Conservation (phyloP, 2,113 vertebrate genomes). For the Sphaerodactylus townsendi region DNA sequence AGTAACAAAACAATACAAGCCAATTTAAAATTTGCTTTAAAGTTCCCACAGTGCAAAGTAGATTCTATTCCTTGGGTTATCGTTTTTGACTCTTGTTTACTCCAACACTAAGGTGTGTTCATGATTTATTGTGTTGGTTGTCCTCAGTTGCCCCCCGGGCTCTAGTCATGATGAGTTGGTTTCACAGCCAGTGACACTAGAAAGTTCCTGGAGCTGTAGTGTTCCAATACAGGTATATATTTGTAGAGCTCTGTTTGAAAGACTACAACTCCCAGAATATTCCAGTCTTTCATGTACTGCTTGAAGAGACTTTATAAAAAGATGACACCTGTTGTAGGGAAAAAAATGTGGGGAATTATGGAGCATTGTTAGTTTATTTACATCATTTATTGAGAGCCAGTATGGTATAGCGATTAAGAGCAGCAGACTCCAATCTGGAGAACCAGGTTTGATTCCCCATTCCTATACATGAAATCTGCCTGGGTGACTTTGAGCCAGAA, state of each 20-base stretch:
- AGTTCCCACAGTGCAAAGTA: background rate
- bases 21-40: background rate
- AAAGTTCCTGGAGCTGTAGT: constrained; percentile 70
- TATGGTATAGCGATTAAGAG: too few species aligned
- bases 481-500: too few species aligned
- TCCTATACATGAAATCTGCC: too few species aligned
- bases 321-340: constrained; percentile 54
- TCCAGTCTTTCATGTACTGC: constrained; percentile 59
- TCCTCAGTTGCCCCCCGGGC: constrained; percentile 14
- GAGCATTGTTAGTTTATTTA: background rate
- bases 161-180: constrained; percentile 41
- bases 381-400: too few species aligned
- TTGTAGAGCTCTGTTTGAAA: constrained; percentile 73
- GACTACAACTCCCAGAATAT: constrained; percentile 71
- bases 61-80: background rate
- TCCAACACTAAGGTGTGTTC: constrained; percentile 27
- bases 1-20: background rate
- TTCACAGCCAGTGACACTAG: constrained; percentile 55
- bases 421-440: too few species aligned
- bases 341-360: constrained; percentile 27
- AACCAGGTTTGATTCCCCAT: too few species aligned
- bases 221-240: constrained; percentile 70
- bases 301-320: constrained; percentile 50
- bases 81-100: constrained; percentile 17
- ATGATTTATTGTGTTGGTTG: constrained; percentile 34